Conservation (phyloP, 2,888 invertebrate genomes). For the Glaucopsyche alexis region DNA sequence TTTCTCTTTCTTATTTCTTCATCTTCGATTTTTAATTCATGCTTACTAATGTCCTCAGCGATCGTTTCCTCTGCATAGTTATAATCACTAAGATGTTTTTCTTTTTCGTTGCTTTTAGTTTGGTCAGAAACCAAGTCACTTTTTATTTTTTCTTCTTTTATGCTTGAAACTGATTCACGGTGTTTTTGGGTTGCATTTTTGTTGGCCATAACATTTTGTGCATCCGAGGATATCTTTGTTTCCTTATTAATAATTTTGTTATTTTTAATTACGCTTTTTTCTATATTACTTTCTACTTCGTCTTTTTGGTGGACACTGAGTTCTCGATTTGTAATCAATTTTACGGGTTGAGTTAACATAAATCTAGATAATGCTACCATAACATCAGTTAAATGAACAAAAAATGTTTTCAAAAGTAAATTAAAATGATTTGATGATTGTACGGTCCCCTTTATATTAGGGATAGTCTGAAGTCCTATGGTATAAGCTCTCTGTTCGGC, state of each 20-base stretch:
- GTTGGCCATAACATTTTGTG: background rate
- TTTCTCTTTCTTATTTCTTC: conserved; percentile 34
- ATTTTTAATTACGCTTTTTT: background rate
- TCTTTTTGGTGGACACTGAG: background rate
- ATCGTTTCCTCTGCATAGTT: conserved; percentile 31
- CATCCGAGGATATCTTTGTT: background rate
- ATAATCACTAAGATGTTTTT: conserved; percentile 29
- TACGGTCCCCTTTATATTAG: conserved; percentile 57
- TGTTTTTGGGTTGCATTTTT: background rate
- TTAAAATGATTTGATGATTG: conserved; percentile 61
- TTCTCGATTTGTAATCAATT: background rate
- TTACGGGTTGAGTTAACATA: conserved; percentile 54
- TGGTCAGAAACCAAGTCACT: background rate
- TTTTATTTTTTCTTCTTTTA: background rate
- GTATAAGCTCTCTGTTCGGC: conserved; percentile 58
- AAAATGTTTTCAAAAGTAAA: conserved; percentile 66
- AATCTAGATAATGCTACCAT: conserved; percentile 71
- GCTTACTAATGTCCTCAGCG: conserved; percentile 34
- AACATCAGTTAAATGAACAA: conserved; percentile 70
- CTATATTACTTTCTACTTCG: conserved; percentile 33
- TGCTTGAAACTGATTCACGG: background rate
- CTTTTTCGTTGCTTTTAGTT: background rate
- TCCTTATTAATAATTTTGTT: background rate
- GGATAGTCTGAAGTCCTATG: conserved; percentile 65
- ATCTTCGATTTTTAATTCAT: conserved; percentile 26